Percentiles rank a stretch among this genome's conserved stretches.
phyloP scores from a whole-genome alignment of 2,888 invertebrate genomes.

The Pasiphila rectangulata region DNA sequence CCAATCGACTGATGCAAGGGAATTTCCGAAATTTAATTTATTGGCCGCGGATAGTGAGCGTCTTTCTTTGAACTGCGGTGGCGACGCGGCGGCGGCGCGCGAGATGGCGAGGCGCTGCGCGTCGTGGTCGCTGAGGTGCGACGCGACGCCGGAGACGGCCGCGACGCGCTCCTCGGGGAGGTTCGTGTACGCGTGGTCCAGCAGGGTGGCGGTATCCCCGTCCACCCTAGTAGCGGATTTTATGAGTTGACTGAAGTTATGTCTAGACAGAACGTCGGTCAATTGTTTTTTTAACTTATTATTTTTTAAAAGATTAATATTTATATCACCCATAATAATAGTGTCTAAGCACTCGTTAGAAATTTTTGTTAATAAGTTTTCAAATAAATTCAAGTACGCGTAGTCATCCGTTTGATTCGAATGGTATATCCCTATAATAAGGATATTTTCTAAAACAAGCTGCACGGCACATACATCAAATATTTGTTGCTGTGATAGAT shows the following conservation, averaged over 20 bases:
- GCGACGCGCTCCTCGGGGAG: not conserved
- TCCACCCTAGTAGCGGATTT: no score
- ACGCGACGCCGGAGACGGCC: not conserved
- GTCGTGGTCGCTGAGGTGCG: not conserved
- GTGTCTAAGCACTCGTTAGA: not conserved
- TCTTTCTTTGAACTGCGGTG: not conserved
- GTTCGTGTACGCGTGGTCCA: no score
- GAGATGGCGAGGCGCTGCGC: not conserved
- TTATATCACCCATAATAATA: conserved; percentile 4
- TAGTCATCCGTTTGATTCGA: not conserved
- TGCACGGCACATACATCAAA: no score
- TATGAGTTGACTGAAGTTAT: no score
- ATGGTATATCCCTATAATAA: conserved; percentile 1
- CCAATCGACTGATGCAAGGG: conserved; percentile 7
- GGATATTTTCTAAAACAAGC: conserved; percentile 2
- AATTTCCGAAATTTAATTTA: conserved; percentile 4
- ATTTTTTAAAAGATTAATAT: not conserved
- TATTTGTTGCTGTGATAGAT: conserved; percentile 3
- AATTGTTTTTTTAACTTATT: not conserved
- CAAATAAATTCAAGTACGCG: not conserved
- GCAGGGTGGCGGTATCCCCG: no score
- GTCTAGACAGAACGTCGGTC: not conserved
- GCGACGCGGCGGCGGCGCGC: not conserved
- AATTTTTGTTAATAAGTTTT: conserved; percentile 4
- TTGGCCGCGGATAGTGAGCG: not conserved